Base-by-base conservation (phyloP, 2,888 invertebrate species). In the Phymatocera aterrima region DNA sequence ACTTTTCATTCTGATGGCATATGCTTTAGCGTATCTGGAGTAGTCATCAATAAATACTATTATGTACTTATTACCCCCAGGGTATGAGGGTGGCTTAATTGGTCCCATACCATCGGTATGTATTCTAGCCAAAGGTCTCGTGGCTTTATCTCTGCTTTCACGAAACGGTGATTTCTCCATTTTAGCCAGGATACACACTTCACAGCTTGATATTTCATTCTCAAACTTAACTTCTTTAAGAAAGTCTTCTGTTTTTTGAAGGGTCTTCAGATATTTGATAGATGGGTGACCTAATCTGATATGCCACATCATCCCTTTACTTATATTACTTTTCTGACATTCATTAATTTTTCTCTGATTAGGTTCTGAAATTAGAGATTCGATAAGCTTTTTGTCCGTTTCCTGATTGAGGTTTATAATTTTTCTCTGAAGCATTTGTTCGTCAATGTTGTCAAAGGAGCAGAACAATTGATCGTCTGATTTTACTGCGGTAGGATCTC, bases 141-240 rank as follows among this genome's bases (percentile, higher is more conserved):
- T 65, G 5, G 64, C 64, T 64, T 4, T 12, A 60, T 24, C 4
- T 60, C 60, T 60, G 3, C 21, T 60, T 4, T 70, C 68, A 77
- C 81, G 79, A 40, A 82, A 83, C 34, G 78, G 80, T 2, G 80
- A 48, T 43, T 78, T 84, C 68, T 83, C 81, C 79, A 84, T 81
- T 79, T 83, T 83, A 1, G 81, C 57, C 24, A 79, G 24, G 6
- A 81, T 79, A 43, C 81, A 81, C 6, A 77, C 46, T 78, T 84
- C 83, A 68, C 84, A 85, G 10, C 84, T 82, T 79, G 40, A 75
- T n/a, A 84, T 84, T 12, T 78, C 46, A 12, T 83, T 82, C 60
- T 84, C 81, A 75, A 84, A 85, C 24, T 80, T 82, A 61, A 83
- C 80, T 48, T 83, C 48, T 54, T 83, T 40, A 60, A 82, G 64